phyloP scores from a whole-genome alignment of 2,113 vertebrate species.

The Sylvietta virens region DNA sequence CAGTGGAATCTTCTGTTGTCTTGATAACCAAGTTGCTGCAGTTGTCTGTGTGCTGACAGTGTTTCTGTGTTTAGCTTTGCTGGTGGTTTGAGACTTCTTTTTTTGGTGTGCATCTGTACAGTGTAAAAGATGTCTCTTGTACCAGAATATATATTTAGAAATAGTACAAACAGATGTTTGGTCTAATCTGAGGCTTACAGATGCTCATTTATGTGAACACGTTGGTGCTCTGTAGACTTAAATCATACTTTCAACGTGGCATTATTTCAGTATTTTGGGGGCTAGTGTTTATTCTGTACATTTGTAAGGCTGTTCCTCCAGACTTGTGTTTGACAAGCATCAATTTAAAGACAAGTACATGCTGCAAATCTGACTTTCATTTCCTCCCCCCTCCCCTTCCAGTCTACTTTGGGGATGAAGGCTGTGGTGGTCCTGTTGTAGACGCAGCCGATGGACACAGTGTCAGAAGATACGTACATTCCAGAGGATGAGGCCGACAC shows the following conservation, averaged over 20 bases:
- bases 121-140: not conserved
- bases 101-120: not conserved
- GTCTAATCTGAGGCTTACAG: not conserved
- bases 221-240: not conserved
- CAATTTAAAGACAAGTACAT: not conserved
- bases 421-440: slow-evolving; percentile 46
- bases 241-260: not conserved
- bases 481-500: slow-evolving; percentile 37
- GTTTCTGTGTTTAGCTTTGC: not conserved
- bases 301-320: not conserved
- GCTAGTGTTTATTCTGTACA: not conserved
- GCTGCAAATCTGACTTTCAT: slow-evolving; percentile 22
- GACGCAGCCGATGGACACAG: slow-evolving; percentile 34
- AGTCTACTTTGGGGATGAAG: slow-evolving; percentile 82
- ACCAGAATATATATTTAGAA: not conserved
- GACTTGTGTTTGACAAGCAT: not conserved
- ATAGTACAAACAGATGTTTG: not conserved
- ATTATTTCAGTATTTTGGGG: not conserved
- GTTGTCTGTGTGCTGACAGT: not conserved
- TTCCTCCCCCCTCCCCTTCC: slow-evolving; percentile 54
- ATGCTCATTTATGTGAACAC: not conserved
- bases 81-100: not conserved
- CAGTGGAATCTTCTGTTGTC: not conserved
- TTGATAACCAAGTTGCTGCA: not conserved
- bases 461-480: slow-evolving; percentile 55